These are phyloP conservation scores for Uloborus plumipes DNA, from an alignment of 2,888 invertebrate species.

Conservation along the genomic window DNA sequence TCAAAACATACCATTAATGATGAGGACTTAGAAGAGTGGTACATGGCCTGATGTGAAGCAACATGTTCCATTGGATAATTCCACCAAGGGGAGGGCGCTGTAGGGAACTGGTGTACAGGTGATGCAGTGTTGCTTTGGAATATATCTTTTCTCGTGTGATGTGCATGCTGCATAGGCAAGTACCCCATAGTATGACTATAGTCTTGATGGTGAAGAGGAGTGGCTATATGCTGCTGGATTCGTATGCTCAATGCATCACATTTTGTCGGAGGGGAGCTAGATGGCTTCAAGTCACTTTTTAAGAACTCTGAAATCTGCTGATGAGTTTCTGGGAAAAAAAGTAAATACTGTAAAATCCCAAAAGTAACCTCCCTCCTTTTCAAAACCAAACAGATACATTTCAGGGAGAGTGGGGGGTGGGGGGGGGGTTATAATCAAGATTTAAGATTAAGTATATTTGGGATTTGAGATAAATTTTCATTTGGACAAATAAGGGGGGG, in stretches of 20 bases:
- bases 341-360: too few relatives aligned
- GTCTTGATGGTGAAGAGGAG: conserved; percentile 12
- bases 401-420: too few relatives aligned
- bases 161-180: conserved; percentile 4
- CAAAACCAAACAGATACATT: too few relatives aligned
- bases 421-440: too few relatives aligned
- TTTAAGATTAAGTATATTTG: too few relatives aligned
- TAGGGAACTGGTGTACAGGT: conserved; percentile 26
- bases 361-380: too few relatives aligned
- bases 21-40: conserved; percentile 29
- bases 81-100: conserved; percentile 37
- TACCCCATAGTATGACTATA: conserved; percentile 13
- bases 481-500: too few relatives aligned
- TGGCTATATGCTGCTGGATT: conserved; percentile 33
- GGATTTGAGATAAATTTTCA: too few relatives aligned
- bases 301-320: conserved; percentile 78
- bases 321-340: conserved; percentile 76
- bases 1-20: conserved; percentile 15
- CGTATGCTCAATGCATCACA: conserved; percentile 31
- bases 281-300: conserved; percentile 63
- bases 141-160: conserved; percentile 31
- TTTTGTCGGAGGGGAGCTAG: conserved; percentile 40
- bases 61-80: conserved; percentile 22
- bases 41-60: conserved; percentile 10
- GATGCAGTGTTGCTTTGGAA: conserved; percentile 41